A percentile compares a stretch with the other conserved stretches of the same genome.
These are phyloP conservation scores for Apogon hyalosoma DNA, from an alignment of 2,797 vertebrate genomes.

Conservation along the genomic window DNA sequence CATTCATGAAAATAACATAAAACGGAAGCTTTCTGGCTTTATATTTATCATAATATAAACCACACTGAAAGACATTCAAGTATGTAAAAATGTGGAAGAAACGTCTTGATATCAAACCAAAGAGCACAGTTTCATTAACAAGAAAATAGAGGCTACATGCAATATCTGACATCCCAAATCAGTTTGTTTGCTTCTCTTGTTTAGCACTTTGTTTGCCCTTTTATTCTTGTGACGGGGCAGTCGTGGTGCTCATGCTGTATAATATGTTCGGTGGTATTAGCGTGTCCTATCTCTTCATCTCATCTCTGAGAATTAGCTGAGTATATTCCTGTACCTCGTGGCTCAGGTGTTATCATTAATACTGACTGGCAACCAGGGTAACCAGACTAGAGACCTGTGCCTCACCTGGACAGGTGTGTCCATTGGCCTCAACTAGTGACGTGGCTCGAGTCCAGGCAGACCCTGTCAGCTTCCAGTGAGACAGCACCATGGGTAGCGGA, in stretches of 20 bases:
- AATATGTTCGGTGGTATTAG: slow-evolving; percentile 33
- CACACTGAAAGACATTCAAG: slow-evolving; percentile 5
- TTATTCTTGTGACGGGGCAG: slow-evolving; percentile 2
- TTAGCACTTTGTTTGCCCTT: neutral
- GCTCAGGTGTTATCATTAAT: slow-evolving; percentile 62
- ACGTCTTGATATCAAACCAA: neutral
- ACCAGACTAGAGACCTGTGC: slow-evolving; percentile 58
- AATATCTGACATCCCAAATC: too few relatives aligned
- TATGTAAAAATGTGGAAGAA: slow-evolving; percentile 1
- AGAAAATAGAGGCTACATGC: too few relatives aligned
- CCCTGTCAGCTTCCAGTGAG: slow-evolving; percentile 41
- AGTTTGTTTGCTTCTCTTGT: neutral
- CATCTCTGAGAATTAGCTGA: slow-evolving; percentile 59
- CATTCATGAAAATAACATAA: neutral
- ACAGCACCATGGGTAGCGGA: slow-evolving; percentile 78
- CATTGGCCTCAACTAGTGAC: slow-evolving; percentile 35
- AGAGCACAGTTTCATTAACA: neutral
- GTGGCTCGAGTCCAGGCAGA: slow-evolving; percentile 45
- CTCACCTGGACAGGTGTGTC: slow-evolving; percentile 69
- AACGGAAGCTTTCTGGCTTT: slow-evolving; percentile 3
- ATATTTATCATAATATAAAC: slow-evolving; percentile 4
- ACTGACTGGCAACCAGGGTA: slow-evolving; percentile 66
- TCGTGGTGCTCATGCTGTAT: neutral
- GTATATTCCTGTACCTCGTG: slow-evolving; percentile 53
- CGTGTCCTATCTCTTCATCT: slow-evolving; percentile 38